These are phyloP conservation scores for Drosophila melanica DNA, from an alignment of 1,140 invertebrate species.

Conservation along the genomic window DNA sequence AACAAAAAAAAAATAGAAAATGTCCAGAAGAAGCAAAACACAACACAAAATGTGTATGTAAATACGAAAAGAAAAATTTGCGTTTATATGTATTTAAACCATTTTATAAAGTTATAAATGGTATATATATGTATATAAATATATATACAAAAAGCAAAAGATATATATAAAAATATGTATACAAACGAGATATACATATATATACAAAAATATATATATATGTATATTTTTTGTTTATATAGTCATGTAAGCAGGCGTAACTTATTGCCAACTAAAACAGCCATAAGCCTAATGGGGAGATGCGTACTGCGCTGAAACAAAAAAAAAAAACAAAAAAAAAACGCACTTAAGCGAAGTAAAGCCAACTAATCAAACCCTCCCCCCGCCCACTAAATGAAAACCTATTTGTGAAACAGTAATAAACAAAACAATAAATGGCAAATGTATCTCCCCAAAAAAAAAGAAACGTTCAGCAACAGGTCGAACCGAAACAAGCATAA, in stretches of 20 bases:
- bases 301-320: background rate
- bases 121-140: background rate
- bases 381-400: background rate
- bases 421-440: background rate
- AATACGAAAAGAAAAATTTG: constrained; percentile 23
- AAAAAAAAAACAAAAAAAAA: background rate
- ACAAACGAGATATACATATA: too few relatives aligned
- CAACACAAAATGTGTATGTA: constrained; percentile 14
- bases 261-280: constrained; percentile 1
- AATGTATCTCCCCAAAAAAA: background rate
- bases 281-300: constrained; percentile 12
- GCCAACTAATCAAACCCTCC: constrained; percentile 2
- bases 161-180: background rate
- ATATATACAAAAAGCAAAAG: background rate
- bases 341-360: background rate
- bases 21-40: constrained; percentile 2
- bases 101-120: constrained; percentile 27
- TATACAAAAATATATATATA: too few relatives aligned
- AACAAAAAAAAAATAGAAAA: constrained; percentile 5
- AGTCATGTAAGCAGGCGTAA: constrained; percentile 6
- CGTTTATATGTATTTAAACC: constrained; percentile 48
- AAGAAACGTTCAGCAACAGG: background rate
- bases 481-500: constrained; percentile 7
- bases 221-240: too few relatives aligned
- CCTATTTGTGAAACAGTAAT: background rate